Evolutionary conservation across 2,888 invertebrate genomes (phyloP).

Genomic region (Tipula confusa): DNA sequence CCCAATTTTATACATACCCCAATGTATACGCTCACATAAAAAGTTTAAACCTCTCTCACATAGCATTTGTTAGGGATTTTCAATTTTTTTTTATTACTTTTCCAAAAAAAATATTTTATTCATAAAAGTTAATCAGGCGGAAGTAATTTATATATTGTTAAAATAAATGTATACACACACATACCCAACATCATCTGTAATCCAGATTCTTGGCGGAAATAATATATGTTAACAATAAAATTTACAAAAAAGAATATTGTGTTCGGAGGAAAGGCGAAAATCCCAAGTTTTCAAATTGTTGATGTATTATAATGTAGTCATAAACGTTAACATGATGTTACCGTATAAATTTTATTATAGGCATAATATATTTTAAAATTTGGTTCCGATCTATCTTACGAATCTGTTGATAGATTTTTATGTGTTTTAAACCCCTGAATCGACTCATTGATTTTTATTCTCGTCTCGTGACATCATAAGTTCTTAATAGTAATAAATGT

Average conservation of each 20-base stretch:
- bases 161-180: not conserved
- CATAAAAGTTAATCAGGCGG: slow-evolving; percentile 25
- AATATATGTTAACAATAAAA: slow-evolving; percentile 12
- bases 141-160: not conserved
- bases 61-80: not conserved
- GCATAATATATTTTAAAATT: not conserved
- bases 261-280: not conserved
- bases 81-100: not conserved
- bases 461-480: too few species aligned
- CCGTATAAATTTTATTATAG: not conserved
- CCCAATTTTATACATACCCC: not conserved
- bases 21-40: not conserved
- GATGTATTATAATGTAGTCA: not conserved
- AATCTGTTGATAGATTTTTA: too few species aligned
- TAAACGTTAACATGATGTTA: not conserved
- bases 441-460: too few species aligned
- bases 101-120: not conserved
- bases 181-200: not conserved
- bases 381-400: not conserved
- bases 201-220: slow-evolving; percentile 3
- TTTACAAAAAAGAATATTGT: not conserved
- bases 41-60: not conserved
- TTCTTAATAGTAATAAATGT: too few species aligned
- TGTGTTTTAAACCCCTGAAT: too few species aligned
- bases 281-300: not conserved